A percentile compares a stretch with the other conserved stretches of the same genome.
phyloP scores from a whole-genome alignment of 1,140 invertebrate genomes.

The Luehdorfia chinensis region DNA sequence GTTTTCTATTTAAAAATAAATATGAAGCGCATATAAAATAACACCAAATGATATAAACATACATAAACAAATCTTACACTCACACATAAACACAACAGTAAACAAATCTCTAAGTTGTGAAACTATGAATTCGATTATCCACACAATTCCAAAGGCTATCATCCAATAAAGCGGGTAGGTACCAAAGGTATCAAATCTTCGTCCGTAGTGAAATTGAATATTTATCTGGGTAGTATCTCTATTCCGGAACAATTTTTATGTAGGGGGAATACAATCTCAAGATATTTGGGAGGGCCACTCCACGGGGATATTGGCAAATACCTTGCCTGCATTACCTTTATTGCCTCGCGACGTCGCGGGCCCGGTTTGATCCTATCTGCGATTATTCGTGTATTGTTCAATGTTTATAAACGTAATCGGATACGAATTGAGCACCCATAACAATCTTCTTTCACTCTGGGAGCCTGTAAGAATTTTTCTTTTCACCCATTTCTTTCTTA shows the following conservation, averaged over 20 bases:
- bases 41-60: too few relatives aligned
- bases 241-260: constrained; percentile 76
- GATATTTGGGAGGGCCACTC: constrained; percentile 73
- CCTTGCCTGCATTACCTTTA: constrained; percentile 76
- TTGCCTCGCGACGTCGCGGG: constrained; percentile 66
- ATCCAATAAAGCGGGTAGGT: constrained; percentile 72
- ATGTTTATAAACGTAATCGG: constrained; percentile 48
- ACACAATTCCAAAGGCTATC: constrained; percentile 70
- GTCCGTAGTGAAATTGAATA: constrained; percentile 76
- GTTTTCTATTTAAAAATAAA: too few relatives aligned
- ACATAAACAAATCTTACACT: too few relatives aligned
- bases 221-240: constrained; percentile 76
- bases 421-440: constrained; percentile 19
- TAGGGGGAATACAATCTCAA: constrained; percentile 72
- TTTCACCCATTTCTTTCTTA: too few relatives aligned
- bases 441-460: too few relatives aligned
- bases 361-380: constrained; percentile 57
- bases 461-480: too few relatives aligned
- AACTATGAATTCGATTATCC: constrained; percentile 75
- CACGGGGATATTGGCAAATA: constrained; percentile 72
- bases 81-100: too few relatives aligned
- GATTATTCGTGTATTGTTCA: constrained; percentile 65
- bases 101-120: constrained; percentile 54
- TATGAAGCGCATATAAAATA: too few relatives aligned
- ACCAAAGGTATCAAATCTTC: constrained; percentile 75